Conservation (phyloP, 1,140 invertebrate species). For the Aplysia californica region DNA sequence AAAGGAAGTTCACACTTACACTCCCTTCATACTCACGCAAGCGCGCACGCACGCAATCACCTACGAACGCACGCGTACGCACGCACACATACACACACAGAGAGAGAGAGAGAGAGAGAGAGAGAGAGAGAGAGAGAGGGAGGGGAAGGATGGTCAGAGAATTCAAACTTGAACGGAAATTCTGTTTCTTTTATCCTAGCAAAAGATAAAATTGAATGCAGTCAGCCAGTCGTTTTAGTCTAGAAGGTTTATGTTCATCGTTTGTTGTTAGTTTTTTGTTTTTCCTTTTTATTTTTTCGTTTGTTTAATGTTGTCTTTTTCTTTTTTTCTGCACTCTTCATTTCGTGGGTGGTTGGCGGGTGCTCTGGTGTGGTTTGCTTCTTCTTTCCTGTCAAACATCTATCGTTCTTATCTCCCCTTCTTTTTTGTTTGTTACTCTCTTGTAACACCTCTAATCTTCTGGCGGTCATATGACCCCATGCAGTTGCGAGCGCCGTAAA, state of each 20-base stretch:
- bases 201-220: background rate
- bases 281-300: background rate
- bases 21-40: background rate
- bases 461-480: no score
- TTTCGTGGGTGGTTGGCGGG: no score
- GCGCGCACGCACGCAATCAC: background rate
- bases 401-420: no score
- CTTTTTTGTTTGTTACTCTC: no score
- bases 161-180: background rate
- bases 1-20: no score
- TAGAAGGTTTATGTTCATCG: background rate
- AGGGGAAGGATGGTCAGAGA: background rate
- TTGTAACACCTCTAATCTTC: no score
- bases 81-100: background rate
- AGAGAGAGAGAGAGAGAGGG: constrained; percentile 13
- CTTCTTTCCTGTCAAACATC: no score
- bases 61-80: background rate
- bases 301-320: background rate
- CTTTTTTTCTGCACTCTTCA: background rate
- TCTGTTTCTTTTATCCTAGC: background rate
- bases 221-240: background rate
- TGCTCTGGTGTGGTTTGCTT: no score
- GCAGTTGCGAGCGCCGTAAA: no score
- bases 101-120: constrained; percentile 18
- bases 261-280: no score